Base-by-base conservation (phyloP, 2,797 vertebrate species). In the Sebastes nivosus region DNA sequence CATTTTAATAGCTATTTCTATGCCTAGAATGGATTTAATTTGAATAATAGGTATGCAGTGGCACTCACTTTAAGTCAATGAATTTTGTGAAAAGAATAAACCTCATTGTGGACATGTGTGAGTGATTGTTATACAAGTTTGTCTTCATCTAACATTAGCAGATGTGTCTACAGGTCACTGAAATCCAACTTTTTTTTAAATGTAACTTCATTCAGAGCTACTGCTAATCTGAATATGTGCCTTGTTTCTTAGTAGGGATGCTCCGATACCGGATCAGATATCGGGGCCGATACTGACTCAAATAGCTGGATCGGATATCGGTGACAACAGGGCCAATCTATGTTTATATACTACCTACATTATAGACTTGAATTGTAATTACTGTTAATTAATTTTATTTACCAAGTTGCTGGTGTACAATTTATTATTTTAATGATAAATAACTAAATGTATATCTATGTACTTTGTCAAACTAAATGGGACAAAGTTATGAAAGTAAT, bases 61-160 rank as follows among this genome's bases (percentile, higher is more conserved):
- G 14, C 76, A 72, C 29, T 38, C 55, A 78, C 42, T 42, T 75
- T 30, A 61, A 38, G 38, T 84, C 10, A 38, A 12, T 67, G 12
- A 68, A 57, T 82, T 58, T 71, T 76, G 70, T 86, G 54, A 77
- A 67, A 65, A 74, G 8, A 38, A 91, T 86, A 88, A 84, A 83
- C 55, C 54, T 79, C 58, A 61, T 80, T 82, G 59, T 89, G 73
- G 76, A 90, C 20, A 52, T 64, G 72, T 60, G 65, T 52, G 61
- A 75, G 14, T 60, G 46, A 57, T 12, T 71, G 16, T 4, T 27
- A 8, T 32, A 46, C 25, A 52, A 13, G 8, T 32, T 38, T 2
- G 0, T 3, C 29, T 13, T 69, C 16, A 52, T 34, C 57, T 67
- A 42, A 32, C 57, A 13, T 10, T 7, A 46, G 25, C 4, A 11